These are phyloP conservation scores for Romanomermis culicivorax DNA, from an alignment of 2,888 invertebrate species.

Conservation along the genomic window DNA sequence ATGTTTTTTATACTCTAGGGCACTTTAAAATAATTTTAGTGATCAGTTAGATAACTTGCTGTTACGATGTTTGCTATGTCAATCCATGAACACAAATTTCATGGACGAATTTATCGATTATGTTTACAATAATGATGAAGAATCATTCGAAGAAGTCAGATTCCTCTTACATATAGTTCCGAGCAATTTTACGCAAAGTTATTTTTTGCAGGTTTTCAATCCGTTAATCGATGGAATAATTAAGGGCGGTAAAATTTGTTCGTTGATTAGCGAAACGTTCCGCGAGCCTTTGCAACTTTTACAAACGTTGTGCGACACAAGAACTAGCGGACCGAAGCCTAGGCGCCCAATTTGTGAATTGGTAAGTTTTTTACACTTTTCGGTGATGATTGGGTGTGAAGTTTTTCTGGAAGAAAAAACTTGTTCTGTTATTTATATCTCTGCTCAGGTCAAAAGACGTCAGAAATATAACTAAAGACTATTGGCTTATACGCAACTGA, in stretches of 20 bases:
- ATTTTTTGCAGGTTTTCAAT: slow-evolving; percentile 38
- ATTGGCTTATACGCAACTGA: too few relatives aligned
- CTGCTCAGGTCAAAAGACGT: too few relatives aligned
- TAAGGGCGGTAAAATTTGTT: slow-evolving; percentile 44
- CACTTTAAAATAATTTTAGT: slow-evolving; percentile 15
- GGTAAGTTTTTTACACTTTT: slow-evolving; percentile 21
- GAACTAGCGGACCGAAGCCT: slow-evolving; percentile 42
- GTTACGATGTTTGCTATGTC: slow-evolving; percentile 45
- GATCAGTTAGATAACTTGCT: slow-evolving; percentile 36
- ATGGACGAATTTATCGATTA: slow-evolving; percentile 41
- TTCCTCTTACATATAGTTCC: not conserved
- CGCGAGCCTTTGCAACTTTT: slow-evolving; percentile 48
- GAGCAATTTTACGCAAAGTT: too few relatives aligned
- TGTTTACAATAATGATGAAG: slow-evolving; percentile 41
- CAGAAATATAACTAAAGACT: too few relatives aligned
- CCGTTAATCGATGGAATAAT: slow-evolving; percentile 50
- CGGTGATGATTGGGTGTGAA: not conserved
- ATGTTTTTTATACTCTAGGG: not conserved
- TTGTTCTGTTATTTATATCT: too few relatives aligned
- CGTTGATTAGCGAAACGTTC: slow-evolving; percentile 46
- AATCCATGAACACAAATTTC: slow-evolving; percentile 51
- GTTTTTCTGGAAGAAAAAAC: too few relatives aligned
- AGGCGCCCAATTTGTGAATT: slow-evolving; percentile 51
- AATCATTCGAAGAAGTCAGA: slow-evolving; percentile 35
- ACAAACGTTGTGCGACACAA: slow-evolving; percentile 56